These are phyloP conservation scores for Onychostoma macrolepis DNA, from an alignment of 2,113 vertebrate genomes.

Conservation along the genomic window DNA sequence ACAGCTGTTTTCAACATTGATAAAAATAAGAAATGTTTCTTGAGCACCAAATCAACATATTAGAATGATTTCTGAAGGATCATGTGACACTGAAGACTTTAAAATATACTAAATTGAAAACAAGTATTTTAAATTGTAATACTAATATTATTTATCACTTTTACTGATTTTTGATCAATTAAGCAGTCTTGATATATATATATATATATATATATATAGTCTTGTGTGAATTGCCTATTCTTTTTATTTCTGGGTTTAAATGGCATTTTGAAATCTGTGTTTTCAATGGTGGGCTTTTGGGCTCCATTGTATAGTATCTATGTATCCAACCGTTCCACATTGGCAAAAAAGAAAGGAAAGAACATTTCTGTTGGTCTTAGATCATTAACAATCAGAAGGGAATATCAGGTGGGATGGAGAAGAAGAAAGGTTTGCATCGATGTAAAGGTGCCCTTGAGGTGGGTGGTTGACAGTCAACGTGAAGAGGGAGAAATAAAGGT, in stretches of 20 bases:
- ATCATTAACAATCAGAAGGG: slow-evolving; percentile 66
- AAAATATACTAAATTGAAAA: background rate
- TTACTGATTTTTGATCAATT: background rate
- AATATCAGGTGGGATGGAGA: slow-evolving; percentile 32
- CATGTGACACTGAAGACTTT: background rate
- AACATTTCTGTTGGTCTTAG: background rate
- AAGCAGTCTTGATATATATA: background rate
- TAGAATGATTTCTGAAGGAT: background rate
- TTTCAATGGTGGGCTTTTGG: background rate
- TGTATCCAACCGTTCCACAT: background rate
- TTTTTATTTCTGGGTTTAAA: background rate
- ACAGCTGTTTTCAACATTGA: no score
- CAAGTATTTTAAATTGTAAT: background rate
- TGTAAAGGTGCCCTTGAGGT: slow-evolving; percentile 59
- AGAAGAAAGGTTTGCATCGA: slow-evolving; percentile 54
- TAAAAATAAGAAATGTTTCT: no score
- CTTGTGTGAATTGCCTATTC: background rate
- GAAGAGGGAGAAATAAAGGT: background rate
- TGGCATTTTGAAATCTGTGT: background rate
- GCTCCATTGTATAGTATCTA: background rate
- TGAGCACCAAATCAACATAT: background rate
- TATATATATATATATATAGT: no score
- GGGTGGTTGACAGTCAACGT: slow-evolving; percentile 1
- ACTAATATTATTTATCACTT: background rate
- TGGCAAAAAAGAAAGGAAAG: background rate